Evolutionary conservation across 2,888 invertebrate genomes (phyloP).

Genomic region (Pseudoips prasinana): DNA sequence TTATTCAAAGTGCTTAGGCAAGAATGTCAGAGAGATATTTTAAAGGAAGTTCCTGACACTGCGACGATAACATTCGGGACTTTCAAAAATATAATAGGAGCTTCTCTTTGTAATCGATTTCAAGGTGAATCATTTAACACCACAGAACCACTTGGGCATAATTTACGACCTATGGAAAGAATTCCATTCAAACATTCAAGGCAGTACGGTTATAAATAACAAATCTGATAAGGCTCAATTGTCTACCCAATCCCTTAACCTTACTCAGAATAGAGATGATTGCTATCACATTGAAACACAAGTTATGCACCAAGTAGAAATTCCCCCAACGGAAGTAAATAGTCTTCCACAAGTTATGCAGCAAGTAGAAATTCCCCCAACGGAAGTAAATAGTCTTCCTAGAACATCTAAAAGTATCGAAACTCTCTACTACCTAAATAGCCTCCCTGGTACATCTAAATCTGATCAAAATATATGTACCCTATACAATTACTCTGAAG

Average conservation of each 20-base stretch:
- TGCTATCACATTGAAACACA: constrained; percentile 1
- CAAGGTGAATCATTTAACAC: constrained; percentile 2
- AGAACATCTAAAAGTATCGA: constrained; percentile 5
- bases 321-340: neutral
- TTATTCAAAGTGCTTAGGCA: constrained; percentile 2
- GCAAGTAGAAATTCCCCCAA: constrained; percentile 1
- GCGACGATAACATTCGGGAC: constrained; percentile 1
- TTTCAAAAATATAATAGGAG: constrained; percentile 1
- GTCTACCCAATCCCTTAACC: constrained; percentile 2
- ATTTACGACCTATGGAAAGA: constrained; percentile 5
- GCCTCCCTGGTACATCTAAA: constrained; percentile 2
- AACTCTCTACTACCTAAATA: constrained; percentile 1
- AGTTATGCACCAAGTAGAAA: constrained; percentile 3
- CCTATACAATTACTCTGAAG: constrained; percentile 1
- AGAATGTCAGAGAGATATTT: neutral
- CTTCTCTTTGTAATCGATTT: constrained; percentile 4
- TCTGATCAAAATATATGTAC: constrained; percentile 1
- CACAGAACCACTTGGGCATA: constrained; percentile 1
- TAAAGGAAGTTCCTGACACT: constrained; percentile 1
- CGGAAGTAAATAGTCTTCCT: constrained; percentile 1
- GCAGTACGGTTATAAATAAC: constrained; percentile 1
- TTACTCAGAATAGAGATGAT: constrained; percentile 3
- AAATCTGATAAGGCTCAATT: constrained; percentile 2
- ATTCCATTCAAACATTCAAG: constrained; percentile 4
- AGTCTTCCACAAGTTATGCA: constrained; percentile 3